These are phyloP conservation scores for Cremastobaeus sp. DNA, from an alignment of 2,888 invertebrate species.

Conservation along the genomic window DNA sequence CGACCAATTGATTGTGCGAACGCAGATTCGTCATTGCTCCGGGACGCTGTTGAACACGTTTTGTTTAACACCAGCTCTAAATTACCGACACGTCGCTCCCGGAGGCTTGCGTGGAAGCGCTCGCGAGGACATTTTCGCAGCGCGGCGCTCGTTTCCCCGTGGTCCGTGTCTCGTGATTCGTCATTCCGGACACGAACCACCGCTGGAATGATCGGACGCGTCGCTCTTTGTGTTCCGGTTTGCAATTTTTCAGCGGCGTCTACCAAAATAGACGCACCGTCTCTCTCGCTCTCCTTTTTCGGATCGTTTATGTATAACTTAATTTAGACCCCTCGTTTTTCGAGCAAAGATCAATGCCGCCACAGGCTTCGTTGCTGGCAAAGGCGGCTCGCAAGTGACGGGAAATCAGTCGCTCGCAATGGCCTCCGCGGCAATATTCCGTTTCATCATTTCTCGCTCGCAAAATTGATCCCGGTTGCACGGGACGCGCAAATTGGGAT, in stretches of 20 bases:
- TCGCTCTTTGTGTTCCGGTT: slow-evolving; percentile 18
- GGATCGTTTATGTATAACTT: slow-evolving; percentile 24
- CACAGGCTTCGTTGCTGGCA: slow-evolving; percentile 6
- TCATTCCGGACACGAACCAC: no score
- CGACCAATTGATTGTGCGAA: no score
- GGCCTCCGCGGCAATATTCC: neutral
- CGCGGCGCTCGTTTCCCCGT: neutral
- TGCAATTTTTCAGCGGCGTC: slow-evolving; percentile 16
- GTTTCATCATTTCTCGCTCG: slow-evolving; percentile 14
- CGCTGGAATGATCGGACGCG: no score
- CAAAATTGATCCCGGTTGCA: slow-evolving; percentile 34
- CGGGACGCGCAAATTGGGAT: slow-evolving; percentile 35
- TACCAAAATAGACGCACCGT: slow-evolving; percentile 22
- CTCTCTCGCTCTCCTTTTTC: neutral
- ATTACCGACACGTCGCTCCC: no score
- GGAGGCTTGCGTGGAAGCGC: no score
- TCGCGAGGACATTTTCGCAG: neutral
- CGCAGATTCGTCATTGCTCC: no score
- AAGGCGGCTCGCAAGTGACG: slow-evolving; percentile 7
- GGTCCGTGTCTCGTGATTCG: neutral
- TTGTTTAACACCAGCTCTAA: no score
- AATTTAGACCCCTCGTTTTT: slow-evolving; percentile 30
- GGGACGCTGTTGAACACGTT: no score
- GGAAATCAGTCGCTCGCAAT: slow-evolving; percentile 3
- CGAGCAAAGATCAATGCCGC: slow-evolving; percentile 19